Evolutionary conservation across 1,140 invertebrate species (phyloP).

Genomic region (Holcopasites calliopsidis): DNA sequence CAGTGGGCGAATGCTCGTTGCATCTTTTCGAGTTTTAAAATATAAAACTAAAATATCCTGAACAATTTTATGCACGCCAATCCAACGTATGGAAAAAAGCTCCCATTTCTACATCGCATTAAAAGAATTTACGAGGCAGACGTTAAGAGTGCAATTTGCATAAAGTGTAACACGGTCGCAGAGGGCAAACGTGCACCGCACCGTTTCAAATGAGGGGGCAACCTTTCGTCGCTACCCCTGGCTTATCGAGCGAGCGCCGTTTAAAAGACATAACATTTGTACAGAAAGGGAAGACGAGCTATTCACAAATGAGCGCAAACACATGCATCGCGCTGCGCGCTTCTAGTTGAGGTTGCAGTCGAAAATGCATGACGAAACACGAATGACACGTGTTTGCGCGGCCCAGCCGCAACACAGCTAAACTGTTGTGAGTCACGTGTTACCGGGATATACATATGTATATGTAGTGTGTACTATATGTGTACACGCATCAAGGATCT

Average conservation of each 20-base stretch:
- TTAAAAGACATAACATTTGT: neutral
- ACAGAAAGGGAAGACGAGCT: slow-evolving; percentile 10
- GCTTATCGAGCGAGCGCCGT: neutral
- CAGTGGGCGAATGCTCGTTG: no score
- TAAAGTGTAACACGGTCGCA: neutral
- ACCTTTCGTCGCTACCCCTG: neutral
- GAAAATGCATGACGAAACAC: slow-evolving; percentile 30
- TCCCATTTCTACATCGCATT: no score
- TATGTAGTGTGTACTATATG: neutral
- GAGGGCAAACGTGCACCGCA: neutral
- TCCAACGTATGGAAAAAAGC: no score
- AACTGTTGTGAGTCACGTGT: slow-evolving; percentile 72
- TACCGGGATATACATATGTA: slow-evolving; percentile 28
- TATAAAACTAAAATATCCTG: no score
- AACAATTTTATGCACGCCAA: no score
- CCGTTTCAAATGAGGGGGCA: neutral
- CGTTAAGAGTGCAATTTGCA: neutral
- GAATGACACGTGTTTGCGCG: slow-evolving; percentile 17
- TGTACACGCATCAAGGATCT: slow-evolving; percentile 60
- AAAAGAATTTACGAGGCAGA: neutral
- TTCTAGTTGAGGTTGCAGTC: slow-evolving; percentile 16
- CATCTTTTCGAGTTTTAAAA: no score
- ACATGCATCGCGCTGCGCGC: neutral
- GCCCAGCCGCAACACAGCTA: slow-evolving; percentile 38
- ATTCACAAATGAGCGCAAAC: neutral